phyloP scores from a whole-genome alignment of 2,888 invertebrate genomes.

The Machimus rusticus region DNA sequence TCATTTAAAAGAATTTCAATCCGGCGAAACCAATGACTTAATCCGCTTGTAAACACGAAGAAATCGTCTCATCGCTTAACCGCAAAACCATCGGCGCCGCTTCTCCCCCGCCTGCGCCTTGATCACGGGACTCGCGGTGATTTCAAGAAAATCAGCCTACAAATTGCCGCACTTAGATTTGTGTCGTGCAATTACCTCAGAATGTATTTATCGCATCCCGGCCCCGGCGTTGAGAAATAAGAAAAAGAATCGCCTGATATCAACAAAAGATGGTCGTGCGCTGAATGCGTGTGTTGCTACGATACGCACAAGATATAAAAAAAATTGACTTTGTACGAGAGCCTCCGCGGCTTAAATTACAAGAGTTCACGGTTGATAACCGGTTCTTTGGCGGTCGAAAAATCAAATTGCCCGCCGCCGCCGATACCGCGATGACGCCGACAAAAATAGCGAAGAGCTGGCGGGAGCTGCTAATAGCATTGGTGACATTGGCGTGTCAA shows the following conservation, averaged over 20 bases:
- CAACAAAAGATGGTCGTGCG: not conserved
- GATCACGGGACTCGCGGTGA: not conserved
- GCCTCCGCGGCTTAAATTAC: not conserved
- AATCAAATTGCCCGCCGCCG: not conserved
- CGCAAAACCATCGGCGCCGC: not conserved
- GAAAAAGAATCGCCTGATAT: not conserved
- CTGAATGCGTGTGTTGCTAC: not conserved
- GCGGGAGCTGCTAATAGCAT: slow-evolving; percentile 4
- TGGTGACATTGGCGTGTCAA: slow-evolving; percentile 25
- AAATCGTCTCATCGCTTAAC: not conserved
- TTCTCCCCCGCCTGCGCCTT: not conserved
- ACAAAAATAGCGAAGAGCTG: not conserved
- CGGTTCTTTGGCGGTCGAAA: slow-evolving; percentile 30
- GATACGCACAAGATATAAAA: not conserved
- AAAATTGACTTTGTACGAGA: not conserved
- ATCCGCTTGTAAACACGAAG: not conserved
- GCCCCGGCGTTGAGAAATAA: not conserved
- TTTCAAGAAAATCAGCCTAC: not conserved
- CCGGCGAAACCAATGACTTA: not conserved
- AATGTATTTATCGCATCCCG: not conserved
- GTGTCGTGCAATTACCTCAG: not conserved
- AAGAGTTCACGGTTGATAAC: slow-evolving; percentile 16
- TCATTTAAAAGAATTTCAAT: not conserved
- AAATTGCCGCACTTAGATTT: not conserved
- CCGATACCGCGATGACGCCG: not conserved